Base-by-base conservation (phyloP, 1,140 invertebrate species). In the Uloborus diversus region DNA sequence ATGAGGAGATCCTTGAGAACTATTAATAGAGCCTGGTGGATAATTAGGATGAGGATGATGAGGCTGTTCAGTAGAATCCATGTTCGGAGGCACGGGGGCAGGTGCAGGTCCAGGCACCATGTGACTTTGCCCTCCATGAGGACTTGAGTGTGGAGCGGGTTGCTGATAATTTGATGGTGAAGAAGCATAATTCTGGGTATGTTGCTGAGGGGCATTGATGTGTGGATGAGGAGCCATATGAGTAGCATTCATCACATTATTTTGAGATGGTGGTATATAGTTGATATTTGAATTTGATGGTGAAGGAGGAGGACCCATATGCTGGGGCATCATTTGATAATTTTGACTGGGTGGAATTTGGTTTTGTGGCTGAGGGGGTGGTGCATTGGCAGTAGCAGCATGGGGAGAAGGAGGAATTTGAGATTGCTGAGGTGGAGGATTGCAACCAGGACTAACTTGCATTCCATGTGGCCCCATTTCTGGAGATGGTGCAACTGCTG, bases 301-400 rank as follows among this genome's bases (percentile, higher is more conserved):
- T 47, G 76, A 79, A 49, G 76, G 64, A 59, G 76, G 76, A 25
- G 64, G 76, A 32, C 51, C 64, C 76, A 79, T 79, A 61, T 79
- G 76, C n/a, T 79, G 75, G 17, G 49, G 37, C n/a, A 11, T 23
- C 27, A 64, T 65, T 25, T 51, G 71, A 42, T 73, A 73, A n/a
- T 47, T 47, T 20, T 73, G 70, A 20, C 23, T 73, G 28, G 7
- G 7, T 9, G 14, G 42, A 9, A n/a, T 9, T 25, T 49, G 65
- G 4, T 17, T 69, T 30, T 49, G 65, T 4, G 9, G 4, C 53
- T 76, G 71, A 30, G 56, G 47, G 13, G 49, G 71, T 33, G 71
- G 49, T 17, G 69, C 32, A 17, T 37, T 35, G 4, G 32, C 47
- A 9, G 32, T 51, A 17, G 35, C 71, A 62, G 30, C 47, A 56